Evolutionary conservation across 2,888 invertebrate genomes (phyloP).

Genomic region (Diachrysia chrysitis): DNA sequence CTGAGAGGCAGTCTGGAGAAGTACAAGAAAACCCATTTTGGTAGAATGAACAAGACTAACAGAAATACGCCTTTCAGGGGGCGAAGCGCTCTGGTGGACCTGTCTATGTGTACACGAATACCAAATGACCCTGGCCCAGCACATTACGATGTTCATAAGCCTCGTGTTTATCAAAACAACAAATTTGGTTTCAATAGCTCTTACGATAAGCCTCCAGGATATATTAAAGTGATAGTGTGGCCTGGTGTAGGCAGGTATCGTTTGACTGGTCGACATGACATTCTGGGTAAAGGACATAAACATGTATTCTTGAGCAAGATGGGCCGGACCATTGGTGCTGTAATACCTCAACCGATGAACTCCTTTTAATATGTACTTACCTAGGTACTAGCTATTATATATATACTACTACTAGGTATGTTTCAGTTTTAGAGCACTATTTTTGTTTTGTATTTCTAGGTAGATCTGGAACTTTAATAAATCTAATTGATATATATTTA

Average conservation of each 20-base stretch:
- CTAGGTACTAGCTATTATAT: too few species aligned
- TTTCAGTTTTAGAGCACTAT: background rate
- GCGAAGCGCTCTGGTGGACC: slow-evolving; percentile 84
- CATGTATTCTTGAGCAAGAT: slow-evolving; percentile 79
- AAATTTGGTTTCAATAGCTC: slow-evolving; percentile 78
- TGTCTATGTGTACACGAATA: slow-evolving; percentile 82
- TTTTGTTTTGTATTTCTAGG: background rate
- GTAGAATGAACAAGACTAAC: slow-evolving; percentile 80
- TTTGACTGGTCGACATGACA: slow-evolving; percentile 51
- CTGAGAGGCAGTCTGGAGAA: slow-evolving; percentile 74
- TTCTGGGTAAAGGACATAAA: slow-evolving; percentile 76
- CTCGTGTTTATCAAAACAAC: slow-evolving; percentile 67
- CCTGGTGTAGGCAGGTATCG: slow-evolving; percentile 82
- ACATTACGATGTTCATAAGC: slow-evolving; percentile 72
- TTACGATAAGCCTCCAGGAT: slow-evolving; percentile 78
- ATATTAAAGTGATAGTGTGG: slow-evolving; percentile 77
- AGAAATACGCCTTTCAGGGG: slow-evolving; percentile 76
- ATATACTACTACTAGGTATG: too few species aligned
- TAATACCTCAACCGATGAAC: slow-evolving; percentile 76
- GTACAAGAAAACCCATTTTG: slow-evolving; percentile 74
- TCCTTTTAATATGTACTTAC: slow-evolving; percentile 67
- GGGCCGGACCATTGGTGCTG: slow-evolving; percentile 76
- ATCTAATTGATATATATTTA: too few species aligned
- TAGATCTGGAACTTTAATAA: too few species aligned
- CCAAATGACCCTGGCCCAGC: slow-evolving; percentile 88